Percentiles rank a stretch among this genome's conserved stretches.
These are phyloP conservation scores for Pristis pectinata DNA, from an alignment of 2,797 vertebrate genomes.

Conservation along the genomic window DNA sequence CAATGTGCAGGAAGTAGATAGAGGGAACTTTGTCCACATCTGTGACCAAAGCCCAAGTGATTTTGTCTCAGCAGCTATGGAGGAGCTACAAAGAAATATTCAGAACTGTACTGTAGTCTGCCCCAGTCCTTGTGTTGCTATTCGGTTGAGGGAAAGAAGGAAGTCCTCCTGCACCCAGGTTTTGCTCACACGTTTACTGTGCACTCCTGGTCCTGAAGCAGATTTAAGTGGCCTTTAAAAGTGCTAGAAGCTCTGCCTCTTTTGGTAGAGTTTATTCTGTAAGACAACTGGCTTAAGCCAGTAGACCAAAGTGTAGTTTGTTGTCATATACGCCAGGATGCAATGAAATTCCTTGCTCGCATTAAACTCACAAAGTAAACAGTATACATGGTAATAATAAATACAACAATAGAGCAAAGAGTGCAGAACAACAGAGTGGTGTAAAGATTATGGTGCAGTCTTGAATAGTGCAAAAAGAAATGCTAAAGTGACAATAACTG, in stretches of 20 bases:
- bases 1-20: neutral
- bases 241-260: neutral
- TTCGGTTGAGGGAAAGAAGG: neutral
- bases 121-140: neutral
- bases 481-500: no score
- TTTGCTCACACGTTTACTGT: neutral
- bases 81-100: neutral
- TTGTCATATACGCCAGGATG: no score
- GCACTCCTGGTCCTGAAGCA: neutral
- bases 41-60: neutral
- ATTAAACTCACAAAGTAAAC: no score
- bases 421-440: no score
- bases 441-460: no score
- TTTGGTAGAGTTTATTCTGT: no score
- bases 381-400: no score
- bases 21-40: neutral
- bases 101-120: neutral
- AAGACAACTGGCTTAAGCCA: no score
- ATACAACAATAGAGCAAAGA: no score
- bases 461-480: no score
- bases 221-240: neutral
- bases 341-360: no score
- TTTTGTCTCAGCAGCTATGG: neutral
- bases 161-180: neutral
- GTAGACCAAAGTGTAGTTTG: no score